Conservation (phyloP, 1,140 invertebrate species). For the Achatina immaculata region DNA sequence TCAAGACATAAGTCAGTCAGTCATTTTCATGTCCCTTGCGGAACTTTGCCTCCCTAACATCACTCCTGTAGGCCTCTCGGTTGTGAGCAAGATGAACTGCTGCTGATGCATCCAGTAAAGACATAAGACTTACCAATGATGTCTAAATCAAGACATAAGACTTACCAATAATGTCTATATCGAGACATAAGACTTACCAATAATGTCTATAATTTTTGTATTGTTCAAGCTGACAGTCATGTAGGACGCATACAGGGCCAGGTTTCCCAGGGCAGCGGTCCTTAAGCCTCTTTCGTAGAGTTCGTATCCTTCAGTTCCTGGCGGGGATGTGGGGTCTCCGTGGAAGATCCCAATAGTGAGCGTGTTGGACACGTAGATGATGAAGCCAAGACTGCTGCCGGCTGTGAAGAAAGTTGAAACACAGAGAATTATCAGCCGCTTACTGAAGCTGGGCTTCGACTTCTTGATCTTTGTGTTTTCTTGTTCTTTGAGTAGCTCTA, state of each 20-base stretch:
- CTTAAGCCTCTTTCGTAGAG: neutral
- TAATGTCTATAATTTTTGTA: constrained; percentile 7
- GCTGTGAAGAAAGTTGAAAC: neutral
- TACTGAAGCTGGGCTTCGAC: neutral
- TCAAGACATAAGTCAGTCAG: too few species aligned
- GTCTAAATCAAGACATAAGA: too few species aligned
- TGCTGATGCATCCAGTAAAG: too few species aligned
- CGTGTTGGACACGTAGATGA: neutral
- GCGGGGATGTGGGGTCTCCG: neutral
- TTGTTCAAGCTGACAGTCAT: constrained; percentile 11
- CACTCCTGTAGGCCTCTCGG: too few species aligned
- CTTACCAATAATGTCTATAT: constrained; percentile 16
- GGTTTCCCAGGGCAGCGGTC: neutral
- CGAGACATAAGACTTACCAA: constrained; percentile 1
- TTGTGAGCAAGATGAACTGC: too few species aligned
- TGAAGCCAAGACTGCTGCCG: neutral
- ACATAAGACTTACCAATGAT: too few species aligned
- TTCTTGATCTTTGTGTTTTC: neutral
- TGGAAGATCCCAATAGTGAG: constrained; percentile 8
- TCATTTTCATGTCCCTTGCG: too few species aligned
- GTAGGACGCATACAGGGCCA: neutral
- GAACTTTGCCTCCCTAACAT: too few species aligned
- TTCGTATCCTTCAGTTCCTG: neutral
- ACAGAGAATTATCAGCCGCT: neutral
- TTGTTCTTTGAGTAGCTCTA: neutral